A percentile compares a stretch with the other conserved stretches of the same genome.
Evolutionary conservation across 1,140 invertebrate species (phyloP).

Genomic region (Diachasmimorpha longicaudata): DNA sequence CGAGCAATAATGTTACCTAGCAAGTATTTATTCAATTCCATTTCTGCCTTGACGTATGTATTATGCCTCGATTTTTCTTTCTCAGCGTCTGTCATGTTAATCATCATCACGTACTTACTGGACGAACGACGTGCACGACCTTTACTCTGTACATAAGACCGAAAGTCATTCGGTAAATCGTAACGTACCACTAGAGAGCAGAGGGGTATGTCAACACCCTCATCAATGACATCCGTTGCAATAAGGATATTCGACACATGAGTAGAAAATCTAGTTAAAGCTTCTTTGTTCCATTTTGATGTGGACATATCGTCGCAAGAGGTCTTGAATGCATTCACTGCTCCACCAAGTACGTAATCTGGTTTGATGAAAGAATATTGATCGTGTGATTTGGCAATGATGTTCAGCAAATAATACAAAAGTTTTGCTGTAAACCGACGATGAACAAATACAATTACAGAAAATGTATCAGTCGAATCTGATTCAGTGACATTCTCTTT

Average conservation of each 20-base stretch:
- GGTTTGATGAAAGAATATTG: slow-evolving; percentile 68
- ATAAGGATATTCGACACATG: slow-evolving; percentile 78
- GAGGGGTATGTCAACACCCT: slow-evolving; percentile 84
- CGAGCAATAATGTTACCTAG: slow-evolving; percentile 66
- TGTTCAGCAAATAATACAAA: slow-evolving; percentile 75
- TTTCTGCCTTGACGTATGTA: neutral
- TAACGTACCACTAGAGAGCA: slow-evolving; percentile 86
- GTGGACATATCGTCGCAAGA: slow-evolving; percentile 65
- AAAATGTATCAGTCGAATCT: slow-evolving; percentile 62
- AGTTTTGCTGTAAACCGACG: slow-evolving; percentile 79
- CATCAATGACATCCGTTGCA: slow-evolving; percentile 81
- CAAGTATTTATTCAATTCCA: slow-evolving; percentile 44
- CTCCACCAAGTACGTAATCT: slow-evolving; percentile 76
- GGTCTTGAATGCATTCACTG: slow-evolving; percentile 63
- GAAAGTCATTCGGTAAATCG: slow-evolving; percentile 71
- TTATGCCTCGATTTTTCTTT: slow-evolving; percentile 19
- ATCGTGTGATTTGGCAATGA: slow-evolving; percentile 56
- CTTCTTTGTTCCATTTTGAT: slow-evolving; percentile 68
- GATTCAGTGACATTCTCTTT: slow-evolving; percentile 50
- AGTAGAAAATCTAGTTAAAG: slow-evolving; percentile 66
- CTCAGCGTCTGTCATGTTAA: slow-evolving; percentile 42
- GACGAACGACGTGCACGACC: slow-evolving; percentile 67
- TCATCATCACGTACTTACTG: slow-evolving; percentile 68
- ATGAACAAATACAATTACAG: slow-evolving; percentile 83
- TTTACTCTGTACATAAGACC: slow-evolving; percentile 80